These are phyloP conservation scores for Brachycybe producta DNA, from an alignment of 2,888 invertebrate genomes.

Conservation along the genomic window DNA sequence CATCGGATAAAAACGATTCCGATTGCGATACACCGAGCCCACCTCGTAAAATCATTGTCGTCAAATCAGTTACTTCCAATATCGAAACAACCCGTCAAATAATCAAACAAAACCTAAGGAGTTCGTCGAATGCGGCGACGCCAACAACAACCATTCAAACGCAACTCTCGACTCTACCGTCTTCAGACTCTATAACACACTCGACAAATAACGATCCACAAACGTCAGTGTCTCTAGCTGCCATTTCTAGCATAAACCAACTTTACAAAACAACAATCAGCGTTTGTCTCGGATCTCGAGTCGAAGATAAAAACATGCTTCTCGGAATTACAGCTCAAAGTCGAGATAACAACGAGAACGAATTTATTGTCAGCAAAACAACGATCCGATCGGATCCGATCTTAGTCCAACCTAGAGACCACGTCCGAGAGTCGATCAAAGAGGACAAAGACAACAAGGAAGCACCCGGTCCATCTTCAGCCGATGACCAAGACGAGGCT, in stretches of 20 bases:
- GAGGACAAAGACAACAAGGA: no score
- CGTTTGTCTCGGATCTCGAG: not conserved
- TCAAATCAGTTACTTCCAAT: not conserved
- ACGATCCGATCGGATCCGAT: no score
- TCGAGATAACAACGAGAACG: not conserved
- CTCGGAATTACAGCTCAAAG: not conserved
- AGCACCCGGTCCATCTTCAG: no score
- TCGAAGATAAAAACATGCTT: not conserved
- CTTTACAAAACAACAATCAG: constrained; percentile 11
- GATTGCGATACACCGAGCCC: not conserved
- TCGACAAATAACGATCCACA: no score
- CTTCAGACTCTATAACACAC: no score
- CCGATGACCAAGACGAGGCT: not conserved
- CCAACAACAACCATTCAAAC: not conserved
- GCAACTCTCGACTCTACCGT: no score
- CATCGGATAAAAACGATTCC: no score
- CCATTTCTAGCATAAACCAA: constrained; percentile 39
- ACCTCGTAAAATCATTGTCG: not conserved
- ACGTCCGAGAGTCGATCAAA: not conserved
- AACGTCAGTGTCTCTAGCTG: constrained; percentile 74
- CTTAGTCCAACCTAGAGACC: not conserved
- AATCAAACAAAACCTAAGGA: not conserved
- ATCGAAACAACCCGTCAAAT: not conserved
- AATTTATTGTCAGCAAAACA: no score
- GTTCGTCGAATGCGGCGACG: no score